Base-by-base conservation (phyloP, 2,888 invertebrate genomes). In the Oligia strigilis region DNA sequence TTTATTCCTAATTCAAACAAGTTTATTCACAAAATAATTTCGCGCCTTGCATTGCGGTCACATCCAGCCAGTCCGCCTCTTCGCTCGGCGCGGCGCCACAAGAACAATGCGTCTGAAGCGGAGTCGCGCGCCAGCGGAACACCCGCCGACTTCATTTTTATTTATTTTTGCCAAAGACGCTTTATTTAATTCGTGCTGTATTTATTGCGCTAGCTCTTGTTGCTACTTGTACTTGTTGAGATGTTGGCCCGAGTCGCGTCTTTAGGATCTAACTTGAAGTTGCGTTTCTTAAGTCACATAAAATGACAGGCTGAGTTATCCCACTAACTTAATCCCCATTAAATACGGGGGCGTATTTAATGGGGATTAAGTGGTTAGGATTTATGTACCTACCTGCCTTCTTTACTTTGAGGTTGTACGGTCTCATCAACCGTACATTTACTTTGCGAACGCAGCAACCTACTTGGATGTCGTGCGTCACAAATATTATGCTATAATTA, bases 91-190 rank as follows among this genome's bases (percentile, higher is more conserved):
- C 78, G 90, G 87, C 91, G 91, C 90, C 90, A 86, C 84, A 86
- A 86, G 87, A 91, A 91, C 91, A 91, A 91, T 91, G 90, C 86
- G 88, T 87, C 84, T 84, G 82, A 74, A 77, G 77, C 78, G 75
- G 43, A 84, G 78, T 77, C 84, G 75, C 85, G 82, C 86, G 78
- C 88, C 83, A 72, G 74, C 81, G 80, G 86, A 85, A 84, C 83
- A 85, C 89, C 80, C 80, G 81, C 79, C 80, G 80, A 78, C 86
- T 85, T 66, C 77, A 81, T 85, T 88, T 88, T 90, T 89, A 88
- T 87, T 89, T 89, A 83, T 89, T 89, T 84, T 86, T 81, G 75
- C 81, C 79, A 70, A 66, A 76, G 78, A 82, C 87, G 80, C 82
- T 88, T 89, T 87, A 88, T 90, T 90, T 90, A 90, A 90, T 88